These are phyloP conservation scores for Perca flavescens DNA, from an alignment of 2,113 vertebrate genomes.

Conservation along the genomic window DNA sequence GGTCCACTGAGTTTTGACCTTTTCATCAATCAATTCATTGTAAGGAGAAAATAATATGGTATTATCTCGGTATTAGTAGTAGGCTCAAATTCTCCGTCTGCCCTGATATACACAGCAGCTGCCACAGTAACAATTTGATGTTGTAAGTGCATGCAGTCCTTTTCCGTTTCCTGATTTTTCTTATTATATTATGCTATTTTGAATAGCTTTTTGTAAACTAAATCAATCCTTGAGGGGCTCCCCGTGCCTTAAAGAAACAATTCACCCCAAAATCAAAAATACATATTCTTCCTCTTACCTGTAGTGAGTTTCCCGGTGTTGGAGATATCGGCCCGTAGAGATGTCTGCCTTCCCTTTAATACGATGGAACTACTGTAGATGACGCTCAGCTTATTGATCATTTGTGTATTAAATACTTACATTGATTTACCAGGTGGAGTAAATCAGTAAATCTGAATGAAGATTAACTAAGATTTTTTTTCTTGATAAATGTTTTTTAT, in stretches of 20 bases:
- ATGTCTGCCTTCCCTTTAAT: no score
- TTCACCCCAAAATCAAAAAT: no score
- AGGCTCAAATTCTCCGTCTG: background rate
- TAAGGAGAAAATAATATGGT: background rate
- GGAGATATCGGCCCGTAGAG: no score
- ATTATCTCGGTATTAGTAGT: conserved; percentile 5
- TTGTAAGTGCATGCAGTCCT: background rate
- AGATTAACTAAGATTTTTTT: no score
- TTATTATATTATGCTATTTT: background rate
- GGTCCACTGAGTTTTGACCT: conserved; percentile 23
- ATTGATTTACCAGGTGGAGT: no score
- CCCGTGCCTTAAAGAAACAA: background rate
- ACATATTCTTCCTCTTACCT: no score
- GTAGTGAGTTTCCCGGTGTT: no score
- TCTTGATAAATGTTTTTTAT: background rate
- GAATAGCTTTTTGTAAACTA: background rate
- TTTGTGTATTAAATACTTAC: background rate
- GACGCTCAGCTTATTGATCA: background rate
- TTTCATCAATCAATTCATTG: conserved; percentile 12
- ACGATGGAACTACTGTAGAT: no score
- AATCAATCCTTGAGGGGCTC: background rate
- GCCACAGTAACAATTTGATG: background rate
- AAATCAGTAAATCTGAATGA: no score
- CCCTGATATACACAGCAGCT: background rate
- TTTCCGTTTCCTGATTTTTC: background rate